Evolutionary conservation across 1,140 invertebrate genomes (phyloP).

Genomic region (Drosophila hydei): DNA sequence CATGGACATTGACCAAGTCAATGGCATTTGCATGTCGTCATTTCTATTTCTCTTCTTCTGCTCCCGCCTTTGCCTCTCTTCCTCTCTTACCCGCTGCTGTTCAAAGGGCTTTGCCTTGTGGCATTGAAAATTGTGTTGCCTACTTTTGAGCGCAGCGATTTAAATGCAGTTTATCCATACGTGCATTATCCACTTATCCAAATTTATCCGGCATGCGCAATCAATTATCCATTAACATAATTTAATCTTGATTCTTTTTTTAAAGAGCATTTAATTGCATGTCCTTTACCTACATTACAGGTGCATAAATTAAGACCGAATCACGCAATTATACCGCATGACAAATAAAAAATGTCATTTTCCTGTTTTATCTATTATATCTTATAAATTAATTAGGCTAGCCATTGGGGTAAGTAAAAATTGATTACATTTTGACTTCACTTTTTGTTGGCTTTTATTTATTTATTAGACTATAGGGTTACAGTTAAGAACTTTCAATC

Average conservation of each 20-base stretch:
- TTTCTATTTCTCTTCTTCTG: conserved; percentile 8
- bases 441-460: too few relatives aligned
- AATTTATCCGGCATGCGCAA: neutral
- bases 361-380: conserved; percentile 37
- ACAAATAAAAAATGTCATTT: conserved; percentile 32
- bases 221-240: neutral
- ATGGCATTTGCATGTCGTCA: conserved; percentile 55
- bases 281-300: conserved; percentile 16
- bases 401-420: too few relatives aligned
- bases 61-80: neutral
- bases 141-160: conserved; percentile 14
- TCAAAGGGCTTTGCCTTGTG: conserved; percentile 16
- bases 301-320: neutral
- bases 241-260: conserved; percentile 6
- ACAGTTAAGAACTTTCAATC: too few relatives aligned
- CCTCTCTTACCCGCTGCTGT: neutral
- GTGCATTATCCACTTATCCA: neutral
- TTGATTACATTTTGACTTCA: too few relatives aligned
- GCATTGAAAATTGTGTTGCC: conserved; percentile 30
- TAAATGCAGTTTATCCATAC: conserved; percentile 6
- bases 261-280: conserved; percentile 47
- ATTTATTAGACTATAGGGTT: too few relatives aligned
- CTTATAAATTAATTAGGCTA: conserved; percentile 17
- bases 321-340: conserved; percentile 26
- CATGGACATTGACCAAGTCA: conserved; percentile 41